A percentile compares a stretch with the other conserved stretches of the same genome.
phyloP scores from a whole-genome alignment of 2,888 invertebrate genomes.

The Cataglyphis livida region DNA sequence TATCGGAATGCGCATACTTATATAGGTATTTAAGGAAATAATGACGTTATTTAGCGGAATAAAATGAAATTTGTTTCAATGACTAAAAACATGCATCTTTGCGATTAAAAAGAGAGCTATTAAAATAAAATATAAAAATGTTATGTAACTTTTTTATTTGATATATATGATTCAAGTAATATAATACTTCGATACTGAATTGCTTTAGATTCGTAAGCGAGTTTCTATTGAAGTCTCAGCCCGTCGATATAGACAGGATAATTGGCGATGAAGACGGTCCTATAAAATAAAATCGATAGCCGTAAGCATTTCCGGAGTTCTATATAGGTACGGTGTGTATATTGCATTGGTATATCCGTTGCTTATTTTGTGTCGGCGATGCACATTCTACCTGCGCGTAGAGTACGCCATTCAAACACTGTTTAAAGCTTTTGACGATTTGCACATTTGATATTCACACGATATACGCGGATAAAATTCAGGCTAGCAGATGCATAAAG shows the following conservation, averaged over 20 bases:
- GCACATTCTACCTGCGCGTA: conserved; percentile 11
- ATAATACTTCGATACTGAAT: background rate
- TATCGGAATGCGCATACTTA: background rate
- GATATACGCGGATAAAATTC: conserved; percentile 11
- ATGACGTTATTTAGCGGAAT: background rate
- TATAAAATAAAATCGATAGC: conserved; percentile 11
- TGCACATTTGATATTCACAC: conserved; percentile 28
- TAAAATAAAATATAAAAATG: background rate
- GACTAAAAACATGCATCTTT: background rate
- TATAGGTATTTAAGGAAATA: conserved; percentile 6
- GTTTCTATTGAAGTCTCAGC: background rate
- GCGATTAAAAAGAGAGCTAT: background rate
- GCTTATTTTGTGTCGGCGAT: background rate
- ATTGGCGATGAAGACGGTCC: background rate
- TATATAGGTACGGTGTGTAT: background rate
- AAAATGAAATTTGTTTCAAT: background rate
- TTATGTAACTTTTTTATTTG: background rate
- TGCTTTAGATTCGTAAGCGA: background rate
- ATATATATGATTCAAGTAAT: background rate
- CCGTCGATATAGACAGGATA: background rate
- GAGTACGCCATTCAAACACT: background rate
- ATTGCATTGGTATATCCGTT: background rate
- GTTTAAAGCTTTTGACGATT: conserved; percentile 37
- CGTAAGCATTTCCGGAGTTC: background rate
- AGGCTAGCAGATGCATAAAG: background rate